Conservation (phyloP, 2,113 vertebrate species). For the Kryptolebias marmoratus region DNA sequence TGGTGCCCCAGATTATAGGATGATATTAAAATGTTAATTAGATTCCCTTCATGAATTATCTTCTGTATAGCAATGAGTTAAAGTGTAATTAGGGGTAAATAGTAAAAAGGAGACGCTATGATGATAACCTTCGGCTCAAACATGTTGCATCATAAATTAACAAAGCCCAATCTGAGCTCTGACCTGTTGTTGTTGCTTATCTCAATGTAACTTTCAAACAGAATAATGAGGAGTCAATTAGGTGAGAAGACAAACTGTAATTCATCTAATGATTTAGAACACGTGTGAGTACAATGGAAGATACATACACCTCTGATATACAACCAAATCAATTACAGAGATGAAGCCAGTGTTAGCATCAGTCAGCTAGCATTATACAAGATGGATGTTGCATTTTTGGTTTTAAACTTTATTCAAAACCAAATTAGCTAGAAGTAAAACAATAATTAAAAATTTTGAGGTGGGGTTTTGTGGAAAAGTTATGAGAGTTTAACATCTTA, state of each 20-base stretch:
- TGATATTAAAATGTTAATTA: conserved; percentile 79
- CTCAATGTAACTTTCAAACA: conserved; percentile 38
- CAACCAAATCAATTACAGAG: not conserved
- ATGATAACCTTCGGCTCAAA: conserved; percentile 68
- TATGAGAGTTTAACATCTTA: no score
- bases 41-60: conserved; percentile 73
- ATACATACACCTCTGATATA: conserved; percentile 10
- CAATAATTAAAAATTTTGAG: no score
- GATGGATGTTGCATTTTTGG: no score
- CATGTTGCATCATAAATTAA: conserved; percentile 57
- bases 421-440: no score
- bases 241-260: conserved; percentile 42
- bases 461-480: no score
- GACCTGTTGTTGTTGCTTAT: conserved; percentile 47
- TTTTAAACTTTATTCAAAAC: no score
- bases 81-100: conserved; percentile 79
- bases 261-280: conserved; percentile 32
- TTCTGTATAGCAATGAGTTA: conserved; percentile 68
- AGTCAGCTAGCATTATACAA: not conserved
- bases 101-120: conserved; percentile 48
- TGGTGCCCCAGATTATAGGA: conserved; percentile 65
- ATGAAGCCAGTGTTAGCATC: not conserved
- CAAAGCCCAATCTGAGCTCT: conserved; percentile 47
- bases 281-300: not conserved
- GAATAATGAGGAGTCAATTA: conserved; percentile 54